phyloP scores from a whole-genome alignment of 2,113 vertebrate species.

The Petrocephalus zakoni region DNA sequence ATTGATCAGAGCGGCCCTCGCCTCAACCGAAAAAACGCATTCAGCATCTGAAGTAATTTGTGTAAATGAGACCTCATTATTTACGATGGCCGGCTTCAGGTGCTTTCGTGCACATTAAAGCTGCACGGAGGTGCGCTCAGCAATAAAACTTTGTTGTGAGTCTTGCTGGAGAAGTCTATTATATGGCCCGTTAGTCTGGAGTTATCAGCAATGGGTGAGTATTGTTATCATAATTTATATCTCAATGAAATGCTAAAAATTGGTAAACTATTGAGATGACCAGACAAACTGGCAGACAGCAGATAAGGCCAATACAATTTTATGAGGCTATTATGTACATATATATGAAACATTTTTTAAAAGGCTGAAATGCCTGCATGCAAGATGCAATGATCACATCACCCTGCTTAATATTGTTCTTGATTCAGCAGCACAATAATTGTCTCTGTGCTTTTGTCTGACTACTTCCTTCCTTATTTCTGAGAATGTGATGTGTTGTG shows the following conservation, averaged over 20 bases:
- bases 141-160: slow-evolving; percentile 13
- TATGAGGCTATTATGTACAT: background rate
- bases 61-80: slow-evolving; percentile 94
- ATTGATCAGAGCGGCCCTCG: slow-evolving; percentile 84
- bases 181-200: background rate
- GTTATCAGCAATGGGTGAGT: background rate
- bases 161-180: background rate
- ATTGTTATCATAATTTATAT: background rate
- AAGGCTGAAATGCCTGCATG: background rate
- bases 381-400: slow-evolving; percentile 6
- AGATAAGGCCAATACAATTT: slow-evolving; percentile 2
- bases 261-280: background rate
- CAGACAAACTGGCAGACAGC: background rate
- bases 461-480: slow-evolving; percentile 40
- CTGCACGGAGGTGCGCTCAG: slow-evolving; percentile 53
- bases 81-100: slow-evolving; percentile 73
- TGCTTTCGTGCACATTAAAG: slow-evolving; percentile 61
- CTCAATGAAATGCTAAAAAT: background rate
- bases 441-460: slow-evolving; percentile 32
- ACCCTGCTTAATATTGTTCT: slow-evolving; percentile 21
- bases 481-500: slow-evolving; percentile 35
- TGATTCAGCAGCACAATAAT: slow-evolving; percentile 26
- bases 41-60: slow-evolving; percentile 85
- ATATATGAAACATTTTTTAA: background rate
- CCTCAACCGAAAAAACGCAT: slow-evolving; percentile 83